Conservation (phyloP, 2,888 invertebrate species). For the Synergus japonicus region DNA sequence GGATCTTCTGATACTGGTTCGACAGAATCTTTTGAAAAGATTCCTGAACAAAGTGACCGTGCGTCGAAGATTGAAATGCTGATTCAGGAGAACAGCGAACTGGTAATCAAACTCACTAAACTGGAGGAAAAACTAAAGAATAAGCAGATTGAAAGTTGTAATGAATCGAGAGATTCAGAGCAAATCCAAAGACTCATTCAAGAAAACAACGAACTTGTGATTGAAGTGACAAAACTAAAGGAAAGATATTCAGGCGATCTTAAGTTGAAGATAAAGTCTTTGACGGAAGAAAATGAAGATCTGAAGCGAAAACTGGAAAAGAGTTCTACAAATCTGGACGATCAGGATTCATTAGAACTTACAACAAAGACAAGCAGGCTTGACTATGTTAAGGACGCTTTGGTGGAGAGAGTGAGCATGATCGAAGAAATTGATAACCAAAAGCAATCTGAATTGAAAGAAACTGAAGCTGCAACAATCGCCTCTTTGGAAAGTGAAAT, state of each 20-base stretch:
- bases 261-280: constrained; percentile 50
- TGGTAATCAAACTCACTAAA: constrained; percentile 69
- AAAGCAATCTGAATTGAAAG: constrained; percentile 76
- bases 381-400: constrained; percentile 77
- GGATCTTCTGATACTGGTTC: constrained; percentile 74
- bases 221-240: constrained; percentile 62
- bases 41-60: constrained; percentile 66
- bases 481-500: constrained; percentile 68
- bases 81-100: constrained; percentile 69
- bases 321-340: constrained; percentile 17
- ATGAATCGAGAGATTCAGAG: constrained; percentile 38
- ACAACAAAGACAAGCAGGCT: constrained; percentile 84
- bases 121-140: constrained; percentile 66
- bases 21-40: constrained; percentile 74
- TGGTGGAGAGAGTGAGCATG: constrained; percentile 71
- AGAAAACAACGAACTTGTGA: constrained; percentile 63
- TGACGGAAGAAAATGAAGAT: constrained; percentile 57
- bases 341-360: constrained; percentile 75
- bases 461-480: constrained; percentile 74
- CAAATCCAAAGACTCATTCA: constrained; percentile 46
- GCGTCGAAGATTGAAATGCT: constrained; percentile 65
- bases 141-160: constrained; percentile 7
- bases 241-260: constrained; percentile 55
- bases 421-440: constrained; percentile 76
- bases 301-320: constrained; percentile 49